Evolutionary conservation across 1,140 invertebrate species (phyloP).

Genomic region (Drosophila lini): DNA sequence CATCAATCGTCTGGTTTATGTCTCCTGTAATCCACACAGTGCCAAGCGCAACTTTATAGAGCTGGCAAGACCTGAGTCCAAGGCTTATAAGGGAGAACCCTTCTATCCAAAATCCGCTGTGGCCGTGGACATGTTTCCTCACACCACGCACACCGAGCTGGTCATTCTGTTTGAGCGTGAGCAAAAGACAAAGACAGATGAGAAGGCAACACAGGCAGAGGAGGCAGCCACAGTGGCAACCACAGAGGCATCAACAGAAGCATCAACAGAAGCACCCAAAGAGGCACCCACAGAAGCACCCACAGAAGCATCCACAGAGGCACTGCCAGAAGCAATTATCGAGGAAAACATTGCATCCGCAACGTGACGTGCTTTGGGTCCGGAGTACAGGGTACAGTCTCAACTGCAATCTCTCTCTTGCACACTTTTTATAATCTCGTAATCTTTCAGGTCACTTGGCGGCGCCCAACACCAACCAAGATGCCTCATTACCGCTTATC

Average conservation of each 20-base stretch:
- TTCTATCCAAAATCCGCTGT: conserved; percentile 92
- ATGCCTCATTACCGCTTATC: conserved; percentile 46
- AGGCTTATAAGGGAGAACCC: conserved; percentile 92
- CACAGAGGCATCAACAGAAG: neutral
- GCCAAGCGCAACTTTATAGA: conserved; percentile 96
- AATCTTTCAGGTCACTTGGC: conserved; percentile 36
- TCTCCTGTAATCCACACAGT: conserved; percentile 95
- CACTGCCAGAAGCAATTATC: neutral
- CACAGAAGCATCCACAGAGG: conserved; percentile 1
- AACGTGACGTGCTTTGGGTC: conserved; percentile 18
- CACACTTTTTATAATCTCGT: conserved; percentile 34
- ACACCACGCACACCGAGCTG: conserved; percentile 95
- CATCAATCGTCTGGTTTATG: conserved; percentile 93
- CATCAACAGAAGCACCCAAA: neutral
- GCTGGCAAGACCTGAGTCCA: conserved; percentile 91
- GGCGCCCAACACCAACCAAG: conserved; percentile 35
- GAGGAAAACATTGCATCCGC: conserved; percentile 3
- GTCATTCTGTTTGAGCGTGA: conserved; percentile 92
- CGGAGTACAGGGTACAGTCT: conserved; percentile 32
- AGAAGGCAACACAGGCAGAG: conserved; percentile 1
- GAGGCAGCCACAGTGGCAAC: conserved; percentile 8
- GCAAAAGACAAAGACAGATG: conserved; percentile 25
- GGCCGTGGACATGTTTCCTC: conserved; percentile 97
- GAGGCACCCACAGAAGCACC: conserved; percentile 9
- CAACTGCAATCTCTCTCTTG: conserved; percentile 27